phyloP scores from a whole-genome alignment of 2,113 vertebrate species.

The Corapipo altera region DNA sequence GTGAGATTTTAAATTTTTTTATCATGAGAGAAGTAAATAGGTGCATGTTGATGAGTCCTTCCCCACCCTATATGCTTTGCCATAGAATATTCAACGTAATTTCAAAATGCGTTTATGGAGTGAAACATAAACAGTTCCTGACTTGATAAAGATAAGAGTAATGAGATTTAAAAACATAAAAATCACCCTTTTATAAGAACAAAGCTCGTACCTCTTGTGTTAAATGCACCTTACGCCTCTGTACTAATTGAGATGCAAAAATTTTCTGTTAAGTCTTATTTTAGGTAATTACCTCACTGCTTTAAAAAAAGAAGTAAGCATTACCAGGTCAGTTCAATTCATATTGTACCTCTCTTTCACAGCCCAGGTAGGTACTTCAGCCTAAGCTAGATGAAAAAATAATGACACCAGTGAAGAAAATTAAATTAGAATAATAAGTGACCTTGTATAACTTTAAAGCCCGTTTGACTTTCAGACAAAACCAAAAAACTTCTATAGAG shows the following conservation, averaged over 20 bases:
- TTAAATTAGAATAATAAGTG: conserved; percentile 44
- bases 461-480: conserved; percentile 71
- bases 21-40: neutral
- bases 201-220: neutral
- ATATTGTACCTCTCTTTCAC: neutral
- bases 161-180: neutral
- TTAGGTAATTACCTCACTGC: neutral
- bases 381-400: neutral
- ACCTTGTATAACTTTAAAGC: conserved; percentile 66
- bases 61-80: neutral
- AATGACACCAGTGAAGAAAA: conserved; percentile 10
- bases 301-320: neutral
- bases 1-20: neutral
- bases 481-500: conserved; percentile 47
- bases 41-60: neutral
- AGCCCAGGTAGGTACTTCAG: neutral
- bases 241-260: neutral
- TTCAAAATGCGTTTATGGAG: neutral
- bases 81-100: neutral
- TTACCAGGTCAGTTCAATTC: neutral
- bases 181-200: neutral
- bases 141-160: neutral
- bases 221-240: neutral
- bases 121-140: neutral
- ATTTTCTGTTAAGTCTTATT: neutral